Base-by-base conservation (phyloP, 2,113 vertebrate species). In the Chlorocebus sabaeus region DNA sequence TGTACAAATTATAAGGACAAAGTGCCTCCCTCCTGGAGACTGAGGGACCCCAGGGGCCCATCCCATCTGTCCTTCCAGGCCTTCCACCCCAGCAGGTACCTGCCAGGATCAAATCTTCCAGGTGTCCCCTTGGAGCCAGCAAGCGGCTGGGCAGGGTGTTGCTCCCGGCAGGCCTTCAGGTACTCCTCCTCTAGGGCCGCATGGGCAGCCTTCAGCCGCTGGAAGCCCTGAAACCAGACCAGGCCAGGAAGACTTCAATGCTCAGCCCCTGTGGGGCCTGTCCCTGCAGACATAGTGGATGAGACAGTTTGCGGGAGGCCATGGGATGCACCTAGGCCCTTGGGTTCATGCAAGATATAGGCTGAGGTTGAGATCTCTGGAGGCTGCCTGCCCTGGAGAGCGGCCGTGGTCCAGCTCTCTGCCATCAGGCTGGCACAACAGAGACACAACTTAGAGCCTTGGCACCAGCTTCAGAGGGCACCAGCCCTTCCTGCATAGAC, bases 121-220 rank as follows among this genome's bases (percentile, higher is more conserved):
- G 76, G 35, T 0, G 25, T 23, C 13, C 89, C 94, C 0, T 20
- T 52, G 3, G 96, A 96, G 32, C 76, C 6, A 0, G 90, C 89
- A 14, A 50, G 85, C 81, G 98, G 98, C 94, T 98, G 99, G 59
- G 97, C 72, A 27, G 70, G 93, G 40, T 93, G 98, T 67, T 98
- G 97, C 52, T 99, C 96, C 57, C 98, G 99, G 70, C 98, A 98
- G 2, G 98, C 98, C 52, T 95, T 97, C 83, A 99, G 98, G 96
- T 99, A 99, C 2, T 98, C 98, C 45, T 89, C 98, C 89, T 99
- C 99, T 78, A 99, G 98, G 4, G 98, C 98, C 0, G 98, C 90
- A 4, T 99, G 99, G 0, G 98, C 98, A 8, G 99, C 97, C 43
- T 97, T 98, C 43, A 99, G 99, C 89, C 95, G 97, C 93, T 96